Base-by-base conservation (phyloP, 2,797 vertebrate species). In the Karalla daura region DNA sequence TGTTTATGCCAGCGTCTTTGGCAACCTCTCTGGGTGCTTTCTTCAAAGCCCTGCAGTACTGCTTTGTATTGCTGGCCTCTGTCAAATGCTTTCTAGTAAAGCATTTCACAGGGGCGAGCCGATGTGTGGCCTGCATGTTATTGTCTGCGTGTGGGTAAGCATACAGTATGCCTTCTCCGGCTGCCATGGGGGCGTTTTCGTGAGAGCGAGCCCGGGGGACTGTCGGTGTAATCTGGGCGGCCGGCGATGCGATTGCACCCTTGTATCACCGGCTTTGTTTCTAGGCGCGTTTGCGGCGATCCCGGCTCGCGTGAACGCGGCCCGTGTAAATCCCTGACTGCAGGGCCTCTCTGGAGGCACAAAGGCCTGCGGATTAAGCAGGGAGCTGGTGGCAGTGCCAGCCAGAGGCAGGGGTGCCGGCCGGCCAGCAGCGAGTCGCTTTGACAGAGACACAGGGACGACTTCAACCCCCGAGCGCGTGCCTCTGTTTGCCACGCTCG, bases 361-460 rank as follows among this genome's bases (percentile, higher is more conserved):
- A 89, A 86, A 86, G 76, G 59, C 51, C 61, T 3, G 3, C 2
- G 67, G 86, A 85, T 92, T 88, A 86, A 61, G 39, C 58, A 40
- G 50, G 56, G 50, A 70, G 74, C 74, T 71, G 66, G 67, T 50
- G 75, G 64, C 60, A 28, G 59, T 78, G 77, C 70, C 74, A 62
- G 58, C 44, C 49, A 51, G 62, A 40, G 15, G 30, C 24, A 18
- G 4, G 53, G 23, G 46, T n/a, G n/a, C n/a, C n/a, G n/a, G n/a
- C n/a, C n/a, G n/a, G n/a, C n/a, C 18, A 9, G 32, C 12, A 37
- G 9, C 23, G 64, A 70, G 43, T 82, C 46, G 47, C 52, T 76
- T 71, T 74, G 72, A 81, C 77, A 83, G 76, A 83, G 76, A 45
- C 50, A 23, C 63, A 76, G 63, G 59, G 63, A 68, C 64, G 56